A percentile compares a stretch with the other conserved stretches of the same genome.
phyloP scores from a whole-genome alignment of 2,888 invertebrate species.

The Micropterix aruncella region DNA sequence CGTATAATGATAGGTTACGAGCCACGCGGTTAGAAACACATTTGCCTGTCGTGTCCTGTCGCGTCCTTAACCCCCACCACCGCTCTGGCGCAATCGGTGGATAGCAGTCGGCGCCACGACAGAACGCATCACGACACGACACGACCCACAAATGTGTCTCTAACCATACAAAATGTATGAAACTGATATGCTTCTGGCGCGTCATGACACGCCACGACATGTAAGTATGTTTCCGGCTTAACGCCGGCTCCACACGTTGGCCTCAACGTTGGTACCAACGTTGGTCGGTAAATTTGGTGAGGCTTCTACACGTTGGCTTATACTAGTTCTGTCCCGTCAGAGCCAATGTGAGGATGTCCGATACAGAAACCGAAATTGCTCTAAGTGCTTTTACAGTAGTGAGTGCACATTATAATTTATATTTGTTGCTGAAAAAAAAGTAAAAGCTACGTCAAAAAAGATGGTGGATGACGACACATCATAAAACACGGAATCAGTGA shows the following conservation, averaged over 20 bases:
- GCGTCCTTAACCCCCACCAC: slow-evolving; percentile 5
- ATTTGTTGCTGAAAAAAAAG: slow-evolving; percentile 7
- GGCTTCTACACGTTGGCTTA: no score
- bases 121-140: slow-evolving; percentile 6
- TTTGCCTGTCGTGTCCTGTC: slow-evolving; percentile 7
- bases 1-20: slow-evolving; percentile 1
- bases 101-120: slow-evolving; percentile 7
- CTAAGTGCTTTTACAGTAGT: slow-evolving; percentile 6
- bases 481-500: slow-evolving; percentile 6
- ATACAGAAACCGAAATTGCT: slow-evolving; percentile 9
- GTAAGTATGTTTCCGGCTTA: slow-evolving; percentile 4
- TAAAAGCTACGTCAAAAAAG: slow-evolving; percentile 8
- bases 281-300: slow-evolving; percentile 7
- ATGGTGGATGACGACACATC: slow-evolving; percentile 7
- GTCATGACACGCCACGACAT: no score
- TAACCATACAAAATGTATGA: no score
- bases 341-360: no score
- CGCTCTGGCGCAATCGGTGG: no score
- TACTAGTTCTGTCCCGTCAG: slow-evolving; percentile 9
- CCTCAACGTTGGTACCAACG: slow-evolving; percentile 7
- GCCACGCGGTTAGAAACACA: slow-evolving; percentile 7
- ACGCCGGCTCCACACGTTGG: no score
- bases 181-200: no score
- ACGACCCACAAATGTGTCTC: no score
- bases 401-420: no score